phyloP scores from a whole-genome alignment of 2,113 vertebrate species.

The Otis tarda region DNA sequence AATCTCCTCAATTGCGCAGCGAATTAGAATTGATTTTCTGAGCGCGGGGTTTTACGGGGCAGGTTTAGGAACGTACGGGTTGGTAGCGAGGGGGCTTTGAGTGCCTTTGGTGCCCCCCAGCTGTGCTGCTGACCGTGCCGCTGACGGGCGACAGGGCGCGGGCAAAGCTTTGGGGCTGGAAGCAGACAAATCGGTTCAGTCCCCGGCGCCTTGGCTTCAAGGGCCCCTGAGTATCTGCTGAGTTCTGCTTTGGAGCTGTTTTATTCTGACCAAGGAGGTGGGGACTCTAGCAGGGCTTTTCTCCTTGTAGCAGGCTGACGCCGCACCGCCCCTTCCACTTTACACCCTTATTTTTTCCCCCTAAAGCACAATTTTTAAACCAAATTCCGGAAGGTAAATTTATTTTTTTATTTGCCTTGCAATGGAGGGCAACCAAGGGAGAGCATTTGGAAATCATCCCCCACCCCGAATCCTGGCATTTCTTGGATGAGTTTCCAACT shows the following conservation, averaged over 20 bases:
- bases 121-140: not conserved
- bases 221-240: not conserved
- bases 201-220: not conserved
- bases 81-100: not conserved
- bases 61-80: not conserved
- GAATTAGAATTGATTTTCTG: not conserved
- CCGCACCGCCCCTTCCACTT: not conserved
- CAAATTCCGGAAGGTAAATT: not conserved
- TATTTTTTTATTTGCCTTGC: not conserved
- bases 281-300: not conserved
- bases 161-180: not conserved
- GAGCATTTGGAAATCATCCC: not conserved
- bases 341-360: not conserved
- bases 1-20: not conserved
- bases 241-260: not conserved
- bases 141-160: not conserved
- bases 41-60: not conserved
- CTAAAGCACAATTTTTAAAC: not conserved
- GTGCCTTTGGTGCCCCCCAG: not conserved
- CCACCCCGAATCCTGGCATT: not conserved
- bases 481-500: not conserved
- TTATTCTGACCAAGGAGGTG: not conserved
- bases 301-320: not conserved
- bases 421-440: not conserved
- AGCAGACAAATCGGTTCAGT: not conserved